A percentile compares a stretch with the other conserved stretches of the same genome.
phyloP scores from a whole-genome alignment of 1,140 invertebrate genomes.

The Euwallacea similis region DNA sequence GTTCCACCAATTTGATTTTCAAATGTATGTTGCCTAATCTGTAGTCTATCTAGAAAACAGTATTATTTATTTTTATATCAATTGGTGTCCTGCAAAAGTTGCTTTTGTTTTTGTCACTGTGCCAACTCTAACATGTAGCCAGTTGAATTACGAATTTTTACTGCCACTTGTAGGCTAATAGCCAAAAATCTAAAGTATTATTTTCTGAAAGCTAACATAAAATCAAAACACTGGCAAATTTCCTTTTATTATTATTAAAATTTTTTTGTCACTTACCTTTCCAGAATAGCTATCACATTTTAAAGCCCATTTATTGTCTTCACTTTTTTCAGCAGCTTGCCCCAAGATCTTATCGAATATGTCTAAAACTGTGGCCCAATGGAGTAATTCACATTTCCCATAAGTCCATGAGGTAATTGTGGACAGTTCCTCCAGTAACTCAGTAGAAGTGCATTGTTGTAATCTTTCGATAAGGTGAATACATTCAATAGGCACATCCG shows the following conservation, averaged over 20 bases:
- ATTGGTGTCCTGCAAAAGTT: too few relatives aligned
- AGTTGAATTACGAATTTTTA: conserved; percentile 8
- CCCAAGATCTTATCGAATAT: conserved; percentile 82
- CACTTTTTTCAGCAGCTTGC: conserved; percentile 67
- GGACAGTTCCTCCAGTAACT: conserved; percentile 72
- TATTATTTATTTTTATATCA: too few relatives aligned
- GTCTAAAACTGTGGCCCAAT: conserved; percentile 88
- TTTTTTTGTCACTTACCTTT: conserved; percentile 29
- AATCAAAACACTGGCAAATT: neutral
- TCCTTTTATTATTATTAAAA: neutral
- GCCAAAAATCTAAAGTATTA: conserved; percentile 9
- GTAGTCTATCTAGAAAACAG: too few relatives aligned
- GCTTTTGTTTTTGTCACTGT: conserved; percentile 1
- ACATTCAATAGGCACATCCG: conserved; percentile 86
- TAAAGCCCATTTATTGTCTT: conserved; percentile 74
- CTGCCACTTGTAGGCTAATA: conserved; percentile 7
- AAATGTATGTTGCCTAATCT: too few relatives aligned
- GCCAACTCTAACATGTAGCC: neutral
- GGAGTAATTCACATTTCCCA: conserved; percentile 89
- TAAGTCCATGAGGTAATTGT: conserved; percentile 84
- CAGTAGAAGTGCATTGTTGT: conserved; percentile 69
- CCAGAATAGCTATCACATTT: conserved; percentile 67
- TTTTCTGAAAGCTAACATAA: neutral
- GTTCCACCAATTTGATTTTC: too few relatives aligned
- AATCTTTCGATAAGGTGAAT: conserved; percentile 78